Evolutionary conservation across 2,888 invertebrate species (phyloP).

Genomic region (Endotricha flammealis): DNA sequence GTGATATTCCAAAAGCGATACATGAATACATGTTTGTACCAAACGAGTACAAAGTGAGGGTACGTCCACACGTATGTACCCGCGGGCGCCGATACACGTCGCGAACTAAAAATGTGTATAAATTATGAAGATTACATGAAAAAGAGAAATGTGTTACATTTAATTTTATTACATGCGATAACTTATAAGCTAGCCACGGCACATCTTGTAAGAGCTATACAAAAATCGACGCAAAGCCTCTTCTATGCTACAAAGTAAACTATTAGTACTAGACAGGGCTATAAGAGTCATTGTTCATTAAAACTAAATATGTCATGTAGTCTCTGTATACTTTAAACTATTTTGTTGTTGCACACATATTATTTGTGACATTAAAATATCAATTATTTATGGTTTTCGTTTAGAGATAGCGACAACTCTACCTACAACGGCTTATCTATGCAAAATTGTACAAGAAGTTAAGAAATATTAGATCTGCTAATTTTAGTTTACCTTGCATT

Average conservation of each 20-base stretch:
- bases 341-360: slow-evolving; percentile 70
- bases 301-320: no score
- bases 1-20: slow-evolving; percentile 38
- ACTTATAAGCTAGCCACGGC: slow-evolving; percentile 70
- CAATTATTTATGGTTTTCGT: slow-evolving; percentile 68
- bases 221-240: slow-evolving; percentile 24
- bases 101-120: slow-evolving; percentile 74
- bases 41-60: slow-evolving; percentile 27
- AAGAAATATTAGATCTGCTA: background rate
- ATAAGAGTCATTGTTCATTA: slow-evolving; percentile 24
- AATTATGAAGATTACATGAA: slow-evolving; percentile 77
- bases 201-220: slow-evolving; percentile 41
- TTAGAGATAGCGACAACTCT: background rate
- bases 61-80: slow-evolving; percentile 36
- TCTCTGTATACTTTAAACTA: slow-evolving; percentile 27
- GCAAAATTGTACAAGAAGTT: slow-evolving; percentile 34
- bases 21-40: slow-evolving; percentile 20
- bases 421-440: slow-evolving; percentile 33
- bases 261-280: slow-evolving; percentile 2
- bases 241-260: slow-evolving; percentile 13
- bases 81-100: slow-evolving; percentile 60
- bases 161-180: slow-evolving; percentile 78
- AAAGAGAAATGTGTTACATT: slow-evolving; percentile 78
- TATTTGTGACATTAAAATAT: slow-evolving; percentile 77
- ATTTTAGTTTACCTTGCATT: no score